A percentile compares a stretch with the other conserved stretches of the same genome.
Evolutionary conservation across 2,113 vertebrate genomes (phyloP).

Genomic region (Rattus rattus): DNA sequence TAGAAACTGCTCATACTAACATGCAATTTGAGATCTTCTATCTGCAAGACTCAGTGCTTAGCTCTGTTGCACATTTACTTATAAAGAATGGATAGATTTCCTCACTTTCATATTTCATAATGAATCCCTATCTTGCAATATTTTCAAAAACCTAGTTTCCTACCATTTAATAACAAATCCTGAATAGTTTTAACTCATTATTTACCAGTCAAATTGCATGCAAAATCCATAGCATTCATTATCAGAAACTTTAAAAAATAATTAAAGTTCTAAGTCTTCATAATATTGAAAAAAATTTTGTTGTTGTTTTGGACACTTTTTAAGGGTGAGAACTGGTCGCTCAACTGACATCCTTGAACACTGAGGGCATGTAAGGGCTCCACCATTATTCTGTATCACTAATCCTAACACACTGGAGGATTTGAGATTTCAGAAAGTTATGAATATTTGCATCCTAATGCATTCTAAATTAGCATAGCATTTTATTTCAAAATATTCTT

Average conservation of each 20-base stretch:
- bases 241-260: neutral
- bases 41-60: neutral
- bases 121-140: neutral
- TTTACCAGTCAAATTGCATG: neutral
- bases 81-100: neutral
- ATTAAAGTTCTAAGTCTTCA: neutral
- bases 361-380: neutral
- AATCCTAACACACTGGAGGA: neutral
- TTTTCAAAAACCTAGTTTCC: neutral
- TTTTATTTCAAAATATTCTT: neutral
- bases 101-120: neutral
- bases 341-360: neutral
- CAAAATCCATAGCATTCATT: neutral
- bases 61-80: neutral
- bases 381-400: neutral
- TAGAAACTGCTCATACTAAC: neutral
- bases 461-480: neutral
- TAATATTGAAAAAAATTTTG: neutral
- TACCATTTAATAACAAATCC: neutral
- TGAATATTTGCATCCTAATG: neutral
- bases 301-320: neutral
- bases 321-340: neutral
- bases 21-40: neutral
- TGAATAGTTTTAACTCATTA: conserved; percentile 31
- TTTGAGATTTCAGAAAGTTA: neutral